These are phyloP conservation scores for Drosophila anceps DNA, from an alignment of 2,888 invertebrate genomes.

Conservation along the genomic window DNA sequence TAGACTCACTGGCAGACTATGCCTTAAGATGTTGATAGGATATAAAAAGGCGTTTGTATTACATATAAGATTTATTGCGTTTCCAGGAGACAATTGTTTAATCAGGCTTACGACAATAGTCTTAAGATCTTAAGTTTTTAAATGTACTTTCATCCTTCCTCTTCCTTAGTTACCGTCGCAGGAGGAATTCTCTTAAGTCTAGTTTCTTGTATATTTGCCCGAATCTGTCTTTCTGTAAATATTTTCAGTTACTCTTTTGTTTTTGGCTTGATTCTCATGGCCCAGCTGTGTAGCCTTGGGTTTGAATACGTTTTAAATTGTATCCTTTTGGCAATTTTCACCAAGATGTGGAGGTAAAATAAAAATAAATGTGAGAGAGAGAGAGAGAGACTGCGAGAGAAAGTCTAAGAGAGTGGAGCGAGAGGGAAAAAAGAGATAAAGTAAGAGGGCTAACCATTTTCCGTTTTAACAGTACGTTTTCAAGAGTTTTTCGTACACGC, in stretches of 20 bases:
- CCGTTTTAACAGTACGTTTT: conserved; percentile 41
- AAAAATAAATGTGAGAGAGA: neutral
- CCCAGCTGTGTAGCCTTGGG: conserved; percentile 26
- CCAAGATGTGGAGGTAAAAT: conserved; percentile 14
- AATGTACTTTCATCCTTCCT: neutral
- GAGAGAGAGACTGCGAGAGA: neutral
- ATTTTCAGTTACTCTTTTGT: conserved; percentile 16
- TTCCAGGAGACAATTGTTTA: neutral
- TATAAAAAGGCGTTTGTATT: neutral
- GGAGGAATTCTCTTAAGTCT: neutral
- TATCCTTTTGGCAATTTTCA: conserved; percentile 52
- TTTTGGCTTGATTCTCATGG: conserved; percentile 9
- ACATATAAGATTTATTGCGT: neutral
- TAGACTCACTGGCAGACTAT: too few relatives aligned
- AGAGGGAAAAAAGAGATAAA: neutral
- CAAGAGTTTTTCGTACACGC: conserved; percentile 44
- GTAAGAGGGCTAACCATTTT: conserved; percentile 33
- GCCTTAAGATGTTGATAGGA: neutral
- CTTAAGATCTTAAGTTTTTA: conserved; percentile 1
- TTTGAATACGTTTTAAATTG: conserved; percentile 45
- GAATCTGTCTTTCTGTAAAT: neutral
- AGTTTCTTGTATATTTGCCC: neutral
- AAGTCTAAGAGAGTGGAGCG: neutral
- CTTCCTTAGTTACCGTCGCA: neutral
- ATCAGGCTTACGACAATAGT: conserved; percentile 1